Percentiles rank a stretch among this genome's conserved stretches.
phyloP scores from a whole-genome alignment of 2,113 vertebrate species.

The Daubentonia madagascariensis region DNA sequence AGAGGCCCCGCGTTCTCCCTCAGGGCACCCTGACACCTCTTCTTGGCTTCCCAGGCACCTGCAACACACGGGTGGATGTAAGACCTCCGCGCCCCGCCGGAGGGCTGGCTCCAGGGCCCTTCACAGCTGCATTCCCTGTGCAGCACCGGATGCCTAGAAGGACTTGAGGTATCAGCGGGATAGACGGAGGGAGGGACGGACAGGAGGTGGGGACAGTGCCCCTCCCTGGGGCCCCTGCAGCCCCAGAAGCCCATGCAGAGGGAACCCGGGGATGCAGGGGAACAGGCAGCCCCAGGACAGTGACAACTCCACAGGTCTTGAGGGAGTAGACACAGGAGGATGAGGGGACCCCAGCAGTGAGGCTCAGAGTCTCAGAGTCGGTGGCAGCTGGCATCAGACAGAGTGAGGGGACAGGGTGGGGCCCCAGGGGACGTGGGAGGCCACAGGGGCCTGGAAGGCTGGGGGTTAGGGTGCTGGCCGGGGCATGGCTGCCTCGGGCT shows the following conservation, averaged over 20 bases:
- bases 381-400: not conserved
- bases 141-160: accelerated
- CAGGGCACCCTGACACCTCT: not conserved
- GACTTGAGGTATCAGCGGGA: not conserved
- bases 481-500: not conserved
- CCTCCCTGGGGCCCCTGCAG: not conserved
- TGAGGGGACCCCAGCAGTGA: accelerated
- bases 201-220: not conserved
- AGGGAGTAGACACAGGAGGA: not conserved
- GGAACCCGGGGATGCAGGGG: not conserved
- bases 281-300: not conserved
- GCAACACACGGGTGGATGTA: not conserved
- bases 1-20: not conserved
- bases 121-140: accelerated
- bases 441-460: no score
- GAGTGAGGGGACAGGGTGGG: no score
- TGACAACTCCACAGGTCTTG: not conserved
- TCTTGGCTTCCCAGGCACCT: no score
- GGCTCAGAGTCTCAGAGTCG: not conserved
- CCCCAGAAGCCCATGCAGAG: not conserved
- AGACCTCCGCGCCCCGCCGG: accelerated
- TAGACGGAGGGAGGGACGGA: no score
- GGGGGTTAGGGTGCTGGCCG: no score
- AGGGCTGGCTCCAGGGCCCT: no score
- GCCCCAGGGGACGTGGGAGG: no score